phyloP scores from a whole-genome alignment of 2,888 invertebrate genomes.

The Prenolepis imparis region DNA sequence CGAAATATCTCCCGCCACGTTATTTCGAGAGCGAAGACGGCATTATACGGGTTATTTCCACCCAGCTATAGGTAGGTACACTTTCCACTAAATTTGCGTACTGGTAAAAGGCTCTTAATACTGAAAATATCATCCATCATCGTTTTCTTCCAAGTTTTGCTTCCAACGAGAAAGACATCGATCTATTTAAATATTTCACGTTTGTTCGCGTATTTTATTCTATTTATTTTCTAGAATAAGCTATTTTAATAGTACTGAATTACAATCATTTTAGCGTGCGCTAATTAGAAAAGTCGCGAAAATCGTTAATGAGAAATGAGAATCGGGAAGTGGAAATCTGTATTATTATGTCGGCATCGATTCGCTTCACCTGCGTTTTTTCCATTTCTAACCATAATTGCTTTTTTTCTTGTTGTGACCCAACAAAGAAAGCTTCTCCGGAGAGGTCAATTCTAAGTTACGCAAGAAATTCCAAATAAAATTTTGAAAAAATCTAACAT shows the following conservation, averaged over 20 bases:
- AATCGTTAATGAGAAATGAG: not conserved
- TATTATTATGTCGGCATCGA: not conserved
- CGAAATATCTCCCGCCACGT: not conserved
- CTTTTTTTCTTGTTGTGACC: not conserved
- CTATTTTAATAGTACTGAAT: not conserved
- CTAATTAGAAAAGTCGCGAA: not conserved
- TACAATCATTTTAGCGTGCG: not conserved
- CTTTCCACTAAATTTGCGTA: conserved; percentile 16
- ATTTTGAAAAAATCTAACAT: not conserved
- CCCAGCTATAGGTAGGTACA: not conserved
- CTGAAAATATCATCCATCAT: not conserved
- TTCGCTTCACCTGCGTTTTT: not conserved
- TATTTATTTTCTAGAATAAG: not conserved
- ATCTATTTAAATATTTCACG: not conserved
- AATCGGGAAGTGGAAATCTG: not conserved
- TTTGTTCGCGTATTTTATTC: not conserved
- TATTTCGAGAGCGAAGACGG: not conserved
- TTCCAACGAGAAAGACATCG: not conserved
- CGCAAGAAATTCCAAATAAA: not conserved
- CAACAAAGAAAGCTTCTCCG: not conserved
- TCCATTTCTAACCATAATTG: not conserved
- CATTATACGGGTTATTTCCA: conserved; percentile 4
- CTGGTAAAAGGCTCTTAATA: conserved; percentile 2
- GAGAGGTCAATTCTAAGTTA: not conserved
- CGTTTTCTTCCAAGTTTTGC: not conserved